These are phyloP conservation scores for Podarcis lilfordi DNA, from an alignment of 2,797 vertebrate species.

Conservation along the genomic window DNA sequence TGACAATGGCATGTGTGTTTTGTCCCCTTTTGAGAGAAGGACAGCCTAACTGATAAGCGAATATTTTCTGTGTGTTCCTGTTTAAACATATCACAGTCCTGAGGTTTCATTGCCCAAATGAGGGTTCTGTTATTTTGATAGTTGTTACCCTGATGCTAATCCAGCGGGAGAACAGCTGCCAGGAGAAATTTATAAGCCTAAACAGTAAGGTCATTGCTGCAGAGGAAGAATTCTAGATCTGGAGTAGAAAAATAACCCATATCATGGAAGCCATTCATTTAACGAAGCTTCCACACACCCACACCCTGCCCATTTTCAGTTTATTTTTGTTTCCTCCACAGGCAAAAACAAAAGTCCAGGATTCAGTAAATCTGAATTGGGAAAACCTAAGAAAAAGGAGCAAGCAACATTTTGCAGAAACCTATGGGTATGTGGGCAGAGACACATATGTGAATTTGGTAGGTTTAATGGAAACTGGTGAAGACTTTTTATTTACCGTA, in stretches of 20 bases:
- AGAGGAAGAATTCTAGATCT: slow-evolving; percentile 11
- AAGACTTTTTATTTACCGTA: not conserved
- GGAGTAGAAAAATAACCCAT: not conserved
- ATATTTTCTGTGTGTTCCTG: not conserved
- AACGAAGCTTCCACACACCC: too few species aligned
- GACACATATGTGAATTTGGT: not conserved
- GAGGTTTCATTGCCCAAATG: not conserved
- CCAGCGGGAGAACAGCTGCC: slow-evolving; percentile 11
- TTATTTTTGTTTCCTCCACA: not conserved
- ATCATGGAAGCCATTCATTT: not conserved
- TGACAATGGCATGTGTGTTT: not conserved
- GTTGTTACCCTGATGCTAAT: slow-evolving; percentile 12
- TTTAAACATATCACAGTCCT: slow-evolving; percentile 5
- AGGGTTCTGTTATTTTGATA: not conserved
- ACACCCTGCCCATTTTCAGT: too few species aligned
- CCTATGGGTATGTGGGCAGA: not conserved
- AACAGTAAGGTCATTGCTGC: not conserved
- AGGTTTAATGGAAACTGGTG: not conserved
- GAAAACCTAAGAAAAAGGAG: not conserved
- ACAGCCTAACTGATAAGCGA: not conserved
- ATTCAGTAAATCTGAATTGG: not conserved
- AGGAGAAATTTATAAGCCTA: not conserved
- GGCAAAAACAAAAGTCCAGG: not conserved
- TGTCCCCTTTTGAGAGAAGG: not conserved
- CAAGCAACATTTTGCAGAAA: not conserved